phyloP scores from a whole-genome alignment of 2,888 invertebrate species.

The Ctenicera cuprea region DNA sequence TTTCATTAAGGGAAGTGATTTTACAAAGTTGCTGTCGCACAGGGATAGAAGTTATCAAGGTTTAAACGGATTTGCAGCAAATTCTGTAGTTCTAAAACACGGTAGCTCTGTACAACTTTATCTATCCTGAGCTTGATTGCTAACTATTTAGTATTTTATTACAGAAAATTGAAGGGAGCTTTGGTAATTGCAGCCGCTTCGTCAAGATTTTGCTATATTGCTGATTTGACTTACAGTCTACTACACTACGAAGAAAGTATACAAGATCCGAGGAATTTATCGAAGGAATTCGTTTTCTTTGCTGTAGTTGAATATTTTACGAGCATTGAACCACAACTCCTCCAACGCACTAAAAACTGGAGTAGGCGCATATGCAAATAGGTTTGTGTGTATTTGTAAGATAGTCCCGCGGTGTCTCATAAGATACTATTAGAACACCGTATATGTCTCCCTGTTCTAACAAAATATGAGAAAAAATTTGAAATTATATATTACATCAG shows the following conservation, averaged over 20 bases:
- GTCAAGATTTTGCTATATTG: neutral
- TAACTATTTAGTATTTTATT: conserved; percentile 15
- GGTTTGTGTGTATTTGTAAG: conserved; percentile 10
- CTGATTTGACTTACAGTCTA: conserved; percentile 4
- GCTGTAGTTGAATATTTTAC: conserved; percentile 7
- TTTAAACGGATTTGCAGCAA: conserved; percentile 22
- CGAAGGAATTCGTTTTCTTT: conserved; percentile 1
- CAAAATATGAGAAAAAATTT: too few species aligned
- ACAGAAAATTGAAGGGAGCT: neutral
- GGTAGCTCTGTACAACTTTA: conserved; percentile 8
- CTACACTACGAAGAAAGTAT: conserved; percentile 1
- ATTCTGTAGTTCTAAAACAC: conserved; percentile 21
- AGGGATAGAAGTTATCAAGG: conserved; percentile 29
- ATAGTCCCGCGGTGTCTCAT: conserved; percentile 1
- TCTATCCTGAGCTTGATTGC: conserved; percentile 14
- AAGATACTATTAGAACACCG: conserved; percentile 6
- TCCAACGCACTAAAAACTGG: conserved; percentile 24
- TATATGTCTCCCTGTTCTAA: conserved; percentile 1
- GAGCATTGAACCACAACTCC: conserved; percentile 18
- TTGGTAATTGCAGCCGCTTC: conserved; percentile 4
- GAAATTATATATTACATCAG: too few species aligned
- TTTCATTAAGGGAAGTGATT: conserved; percentile 32
- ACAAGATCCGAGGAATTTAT: conserved; percentile 12
- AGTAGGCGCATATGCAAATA: conserved; percentile 32
- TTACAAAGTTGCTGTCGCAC: conserved; percentile 32